These are phyloP conservation scores for Platyrinchus mystaceus DNA, from an alignment of 2,797 vertebrate genomes.

Conservation along the genomic window DNA sequence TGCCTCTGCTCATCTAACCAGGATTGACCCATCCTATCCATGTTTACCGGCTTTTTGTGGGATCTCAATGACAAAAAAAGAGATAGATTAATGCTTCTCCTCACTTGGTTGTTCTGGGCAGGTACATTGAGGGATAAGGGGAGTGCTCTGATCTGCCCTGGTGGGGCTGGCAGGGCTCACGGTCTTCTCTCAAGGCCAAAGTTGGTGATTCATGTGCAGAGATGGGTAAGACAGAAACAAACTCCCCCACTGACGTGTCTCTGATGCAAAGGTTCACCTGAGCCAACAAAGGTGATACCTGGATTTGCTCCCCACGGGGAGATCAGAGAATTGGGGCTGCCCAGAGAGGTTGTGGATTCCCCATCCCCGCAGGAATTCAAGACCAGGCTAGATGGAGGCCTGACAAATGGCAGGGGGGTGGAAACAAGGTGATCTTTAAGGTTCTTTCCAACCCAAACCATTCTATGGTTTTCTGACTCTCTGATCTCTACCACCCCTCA, in stretches of 20 bases:
- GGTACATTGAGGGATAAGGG: neutral
- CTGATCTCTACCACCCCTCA: neutral
- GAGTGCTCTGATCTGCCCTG: neutral
- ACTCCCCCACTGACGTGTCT: accelerated
- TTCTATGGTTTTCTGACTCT: neutral
- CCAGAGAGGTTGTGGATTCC: neutral
- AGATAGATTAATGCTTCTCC: neutral
- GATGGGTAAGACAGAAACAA: neutral
- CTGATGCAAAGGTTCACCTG: neutral
- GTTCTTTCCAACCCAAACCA: neutral
- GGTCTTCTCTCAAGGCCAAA: neutral
- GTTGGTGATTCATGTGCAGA: neutral
- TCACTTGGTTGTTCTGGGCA: neutral
- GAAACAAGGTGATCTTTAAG: no score
- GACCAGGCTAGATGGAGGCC: neutral
- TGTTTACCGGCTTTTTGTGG: accelerated
- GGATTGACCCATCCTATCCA: neutral
- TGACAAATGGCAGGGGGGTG: accelerated
- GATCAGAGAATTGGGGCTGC: neutral
- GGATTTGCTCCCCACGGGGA: neutral
- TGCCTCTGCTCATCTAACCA: neutral
- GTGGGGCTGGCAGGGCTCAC: neutral
- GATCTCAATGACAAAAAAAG: neutral
- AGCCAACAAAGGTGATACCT: neutral
- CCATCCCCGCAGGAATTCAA: neutral